These are phyloP conservation scores for chimpanzee (Pan troglodytes) DNA, from an alignment of 2,113 vertebrate species.

Conservation along the genomic window NHGRI_mPanTro3-v2.1_pri NC_072413.2:59987001-59987500, in stretches of 20 bases:
- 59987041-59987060: background rate
- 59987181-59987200: conserved; percentile 12
- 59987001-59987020: background rate
- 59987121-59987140: conserved; percentile 17
- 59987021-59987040: background rate
- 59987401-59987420: background rate
- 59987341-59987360: background rate
- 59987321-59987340: background rate
- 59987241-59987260: background rate
- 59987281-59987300: background rate
- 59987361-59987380: background rate
- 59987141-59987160: background rate
- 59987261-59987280: background rate
- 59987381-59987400: background rate
- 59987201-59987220: background rate
- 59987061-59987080: background rate
- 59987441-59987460: background rate
- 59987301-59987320: background rate
- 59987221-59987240: background rate
- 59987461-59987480: background rate
- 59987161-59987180: background rate
- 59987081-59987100: background rate
- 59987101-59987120: background rate
- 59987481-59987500: background rate
- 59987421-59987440: background rate